Evolutionary conservation across 2,888 invertebrate genomes (phyloP).

Genomic region (Spialia ferax): DNA sequence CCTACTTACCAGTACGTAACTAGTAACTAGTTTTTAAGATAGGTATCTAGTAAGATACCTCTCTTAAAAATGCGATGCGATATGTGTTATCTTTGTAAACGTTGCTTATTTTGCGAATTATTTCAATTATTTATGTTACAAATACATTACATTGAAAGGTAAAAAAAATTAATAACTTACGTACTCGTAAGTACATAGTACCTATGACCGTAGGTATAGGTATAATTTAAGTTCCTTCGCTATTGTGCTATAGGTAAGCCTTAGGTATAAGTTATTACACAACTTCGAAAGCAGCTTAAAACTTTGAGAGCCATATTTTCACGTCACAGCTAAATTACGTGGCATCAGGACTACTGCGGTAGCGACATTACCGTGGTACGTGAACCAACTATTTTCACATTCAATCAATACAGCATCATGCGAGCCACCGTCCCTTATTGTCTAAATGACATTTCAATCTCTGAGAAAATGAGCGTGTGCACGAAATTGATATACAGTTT

Average conservation of each 20-base stretch:
- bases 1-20: no score
- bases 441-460: constrained; percentile 33
- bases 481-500: not conserved
- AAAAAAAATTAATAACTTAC: no score
- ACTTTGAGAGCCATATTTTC: constrained; percentile 51
- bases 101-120: no score
- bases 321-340: constrained; percentile 43
- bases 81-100: no score
- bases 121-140: no score
- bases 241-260: not conserved
- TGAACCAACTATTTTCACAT: constrained; percentile 34
- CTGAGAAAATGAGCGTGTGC: constrained; percentile 6
- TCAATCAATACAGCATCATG: constrained; percentile 24
- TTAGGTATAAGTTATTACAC: not conserved
- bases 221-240: no score
- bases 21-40: no score
- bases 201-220: no score
- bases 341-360: constrained; percentile 46
- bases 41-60: no score
- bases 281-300: constrained; percentile 3
- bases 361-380: constrained; percentile 41
- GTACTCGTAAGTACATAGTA: no score
- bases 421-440: constrained; percentile 10
- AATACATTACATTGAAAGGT: no score
- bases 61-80: no score